Evolutionary conservation across 2,113 vertebrate genomes (phyloP).

Genomic region (Prochilodus magdalenae): DNA sequence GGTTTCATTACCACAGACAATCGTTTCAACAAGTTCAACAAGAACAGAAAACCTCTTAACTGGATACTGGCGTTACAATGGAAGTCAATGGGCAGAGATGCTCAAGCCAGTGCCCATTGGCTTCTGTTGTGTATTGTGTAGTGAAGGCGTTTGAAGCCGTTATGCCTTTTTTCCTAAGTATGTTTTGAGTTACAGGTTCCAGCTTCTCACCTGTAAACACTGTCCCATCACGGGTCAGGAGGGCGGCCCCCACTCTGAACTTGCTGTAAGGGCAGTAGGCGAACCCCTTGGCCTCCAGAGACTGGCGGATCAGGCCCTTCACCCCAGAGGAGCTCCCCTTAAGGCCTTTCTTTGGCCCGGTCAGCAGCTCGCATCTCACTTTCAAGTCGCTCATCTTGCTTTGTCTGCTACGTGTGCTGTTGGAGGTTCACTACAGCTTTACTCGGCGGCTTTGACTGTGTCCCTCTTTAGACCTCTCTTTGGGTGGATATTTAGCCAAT

Average conservation of each 20-base stretch:
- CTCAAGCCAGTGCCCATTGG: too few relatives aligned
- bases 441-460: neutral
- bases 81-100: too few relatives aligned
- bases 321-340: slow-evolving; percentile 20
- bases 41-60: neutral
- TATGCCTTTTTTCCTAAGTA: neutral
- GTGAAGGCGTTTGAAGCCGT: too few relatives aligned
- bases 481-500: slow-evolving; percentile 60
- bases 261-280: slow-evolving; percentile 94
- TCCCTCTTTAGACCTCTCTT: neutral
- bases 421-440: neutral
- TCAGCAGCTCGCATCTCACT: slow-evolving; percentile 3
- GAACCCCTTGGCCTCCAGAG: slow-evolving; percentile 78
- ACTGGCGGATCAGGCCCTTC: slow-evolving; percentile 62
- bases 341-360: neutral
- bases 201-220: slow-evolving; percentile 85
- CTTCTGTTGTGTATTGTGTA: too few relatives aligned
- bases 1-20: neutral
- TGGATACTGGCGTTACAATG: neutral
- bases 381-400: slow-evolving; percentile 37
- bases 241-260: slow-evolving; percentile 90
- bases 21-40: neutral
- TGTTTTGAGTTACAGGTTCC: neutral
- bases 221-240: slow-evolving; percentile 77
- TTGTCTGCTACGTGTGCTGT: slow-evolving; percentile 7